Evolutionary conservation across 53 echinoderm and acorn worm genomes (phyloP), one percentile per base, ranked within the genome.

Genomic region (Apostichopus leukothele): DNA sequence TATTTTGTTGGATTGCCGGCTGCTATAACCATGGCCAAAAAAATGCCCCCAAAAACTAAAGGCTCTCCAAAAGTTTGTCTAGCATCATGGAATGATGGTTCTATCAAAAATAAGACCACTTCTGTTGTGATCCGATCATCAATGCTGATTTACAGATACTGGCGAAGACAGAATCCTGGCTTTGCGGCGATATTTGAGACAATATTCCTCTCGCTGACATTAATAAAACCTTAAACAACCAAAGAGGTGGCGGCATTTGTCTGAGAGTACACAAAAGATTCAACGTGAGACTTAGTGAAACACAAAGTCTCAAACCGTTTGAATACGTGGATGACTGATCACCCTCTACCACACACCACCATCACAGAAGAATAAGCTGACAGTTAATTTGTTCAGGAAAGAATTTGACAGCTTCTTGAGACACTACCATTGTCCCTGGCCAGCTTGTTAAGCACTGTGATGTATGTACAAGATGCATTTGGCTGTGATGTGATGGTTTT

Each of bases 161-260:
- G 61, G 57, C 77, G 53, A 25, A 77, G 26, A 88, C 88, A 9
- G 76, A 88, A 88, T 88, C 88, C 21, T 88, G 88, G 88, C 77
- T 75, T n/a, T 26, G 16, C 19, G 76, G 88, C 5, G 88, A 88
- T 76, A 13, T 9, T 53, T 19, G 88, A 9, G 88, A 88, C 60
- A 50, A 88, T 57, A 20, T 27, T 20, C 26, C 5, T 22, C 16
- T 88, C 51, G 76, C 88, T 53, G 88, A 88, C 39, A 76, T 88
- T 55, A 76, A 60, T 16, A 57, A 14, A 3, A 25, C 25, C 13
- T 52, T 51, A 73, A 74, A 19, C 11, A 7, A 75, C 11, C 12
- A 12, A 75, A 14, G 76, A 52, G 88, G 88, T 75, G 88, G 76
- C 5, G 88, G 83, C 21, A 60, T 60, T 23, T 88, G 61, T 76